Percentiles rank a stretch among this genome's conserved stretches.
Evolutionary conservation across 1,140 invertebrate species (phyloP).

Genomic region (Pachypsylla venusta): DNA sequence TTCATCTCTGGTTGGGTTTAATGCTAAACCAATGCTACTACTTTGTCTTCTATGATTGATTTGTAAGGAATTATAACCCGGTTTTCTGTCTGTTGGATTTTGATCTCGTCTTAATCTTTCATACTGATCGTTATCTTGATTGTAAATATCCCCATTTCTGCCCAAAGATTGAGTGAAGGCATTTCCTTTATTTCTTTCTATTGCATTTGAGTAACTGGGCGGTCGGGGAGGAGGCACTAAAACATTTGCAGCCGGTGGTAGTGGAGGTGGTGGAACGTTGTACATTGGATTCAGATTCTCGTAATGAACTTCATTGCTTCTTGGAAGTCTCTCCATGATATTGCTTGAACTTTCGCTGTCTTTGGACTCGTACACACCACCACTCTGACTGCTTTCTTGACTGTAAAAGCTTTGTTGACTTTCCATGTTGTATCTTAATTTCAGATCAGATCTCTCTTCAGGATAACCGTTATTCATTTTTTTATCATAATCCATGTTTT

Average conservation of each 20-base stretch:
- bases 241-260: conserved; percentile 15
- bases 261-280: conserved; percentile 12
- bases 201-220: neutral
- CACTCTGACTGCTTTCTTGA: conserved; percentile 2
- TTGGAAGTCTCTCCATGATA: conserved; percentile 8
- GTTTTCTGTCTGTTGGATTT: neutral
- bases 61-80: neutral
- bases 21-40: neutral
- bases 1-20: neutral
- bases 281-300: conserved; percentile 25
- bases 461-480: neutral
- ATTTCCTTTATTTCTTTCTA: neutral
- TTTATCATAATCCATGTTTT: conserved; percentile 25
- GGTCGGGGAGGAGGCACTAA: conserved; percentile 3
- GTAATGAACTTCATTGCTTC: conserved; percentile 27
- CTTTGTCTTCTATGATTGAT: conserved; percentile 1
- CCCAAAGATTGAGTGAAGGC: neutral
- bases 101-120: neutral
- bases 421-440: conserved; percentile 4
- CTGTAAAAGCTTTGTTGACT: conserved; percentile 6
- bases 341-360: conserved; percentile 28
- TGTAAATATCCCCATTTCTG: neutral
- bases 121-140: neutral
- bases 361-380: conserved; percentile 27
- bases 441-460: neutral